A percentile compares a stretch with the other conserved stretches of the same genome.
Conservation (phyloP, 2,113 vertebrate species). For the Perccottus glenii region DNA sequence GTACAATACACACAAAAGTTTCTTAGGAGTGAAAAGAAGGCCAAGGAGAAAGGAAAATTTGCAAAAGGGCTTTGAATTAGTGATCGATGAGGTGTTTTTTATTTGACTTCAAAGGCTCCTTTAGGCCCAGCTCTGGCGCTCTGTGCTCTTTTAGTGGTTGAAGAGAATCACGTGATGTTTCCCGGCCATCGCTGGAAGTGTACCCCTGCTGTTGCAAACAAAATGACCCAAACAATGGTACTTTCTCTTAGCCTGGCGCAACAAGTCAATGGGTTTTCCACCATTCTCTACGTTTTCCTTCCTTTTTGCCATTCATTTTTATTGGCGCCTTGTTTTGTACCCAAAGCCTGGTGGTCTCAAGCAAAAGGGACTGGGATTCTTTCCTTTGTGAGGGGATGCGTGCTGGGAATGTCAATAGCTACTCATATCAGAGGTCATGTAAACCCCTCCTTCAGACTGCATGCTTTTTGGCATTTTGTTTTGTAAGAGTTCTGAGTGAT, state of each 20-base stretch:
- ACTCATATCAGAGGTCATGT: slow-evolving; percentile 86
- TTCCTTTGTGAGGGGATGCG: slow-evolving; percentile 71
- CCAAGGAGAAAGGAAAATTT: slow-evolving; percentile 38
- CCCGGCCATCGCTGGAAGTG: slow-evolving; percentile 77
- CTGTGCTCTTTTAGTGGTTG: slow-evolving; percentile 62
- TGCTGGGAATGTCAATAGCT: slow-evolving; percentile 82
- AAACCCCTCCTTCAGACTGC: slow-evolving; percentile 68
- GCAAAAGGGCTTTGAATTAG: slow-evolving; percentile 76
- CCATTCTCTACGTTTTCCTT: slow-evolving; percentile 75
- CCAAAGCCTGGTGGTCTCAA: slow-evolving; percentile 70
- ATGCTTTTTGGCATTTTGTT: slow-evolving; percentile 81
- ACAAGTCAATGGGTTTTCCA: slow-evolving; percentile 77
- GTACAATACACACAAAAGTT: slow-evolving; percentile 69
- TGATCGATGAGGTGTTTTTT: slow-evolving; percentile 86
- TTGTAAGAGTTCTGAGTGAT: slow-evolving; percentile 85
- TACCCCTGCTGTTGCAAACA: slow-evolving; percentile 82
- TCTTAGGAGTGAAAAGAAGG: slow-evolving; percentile 58
- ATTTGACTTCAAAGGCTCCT: slow-evolving; percentile 80
- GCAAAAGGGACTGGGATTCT: slow-evolving; percentile 60
- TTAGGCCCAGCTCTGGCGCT: slow-evolving; percentile 61
- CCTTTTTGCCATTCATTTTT: slow-evolving; percentile 82
- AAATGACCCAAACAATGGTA: slow-evolving; percentile 85
- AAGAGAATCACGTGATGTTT: slow-evolving; percentile 78
- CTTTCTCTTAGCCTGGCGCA: slow-evolving; percentile 76
- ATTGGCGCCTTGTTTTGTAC: slow-evolving; percentile 70